Evolutionary conservation across 1,140 invertebrate species (phyloP).

Genomic region (Proales similis): DNA sequence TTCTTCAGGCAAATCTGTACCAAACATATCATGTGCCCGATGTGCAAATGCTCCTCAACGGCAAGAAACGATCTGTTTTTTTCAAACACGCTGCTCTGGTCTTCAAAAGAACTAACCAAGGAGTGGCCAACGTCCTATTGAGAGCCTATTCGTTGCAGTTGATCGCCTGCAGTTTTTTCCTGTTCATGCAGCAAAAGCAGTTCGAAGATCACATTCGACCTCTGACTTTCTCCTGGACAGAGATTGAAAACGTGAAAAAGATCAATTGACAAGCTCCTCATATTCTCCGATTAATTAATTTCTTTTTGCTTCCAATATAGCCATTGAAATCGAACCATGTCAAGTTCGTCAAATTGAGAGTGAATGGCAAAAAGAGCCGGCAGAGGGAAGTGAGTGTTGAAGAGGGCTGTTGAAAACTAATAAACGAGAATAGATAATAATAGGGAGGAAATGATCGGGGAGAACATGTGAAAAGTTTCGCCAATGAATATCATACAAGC

Average conservation of each 20-base stretch:
- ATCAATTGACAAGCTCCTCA: too few species aligned
- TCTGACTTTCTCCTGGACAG: neutral
- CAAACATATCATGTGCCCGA: slow-evolving; percentile 11
- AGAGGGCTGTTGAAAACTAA: too few species aligned
- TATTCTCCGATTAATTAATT: too few species aligned
- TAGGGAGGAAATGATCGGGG: too few species aligned
- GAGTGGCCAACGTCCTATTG: neutral
- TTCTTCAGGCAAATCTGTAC: slow-evolving; percentile 23
- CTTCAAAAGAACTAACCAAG: slow-evolving; percentile 15
- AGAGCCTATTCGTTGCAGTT: neutral
- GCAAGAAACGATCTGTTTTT: slow-evolving; percentile 4
- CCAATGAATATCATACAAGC: too few species aligned
- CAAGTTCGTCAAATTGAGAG: too few species aligned
- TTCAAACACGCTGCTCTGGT: slow-evolving; percentile 11
- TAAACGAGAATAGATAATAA: too few species aligned
- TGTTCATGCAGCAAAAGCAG: slow-evolving; percentile 30
- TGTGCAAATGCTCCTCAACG: neutral
- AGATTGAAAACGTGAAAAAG: slow-evolving; percentile 17
- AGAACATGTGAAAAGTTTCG: too few species aligned
- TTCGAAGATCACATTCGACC: slow-evolving; percentile 12
- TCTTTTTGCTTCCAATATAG: too few species aligned
- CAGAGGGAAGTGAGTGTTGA: too few species aligned
- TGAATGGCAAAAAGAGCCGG: too few species aligned
- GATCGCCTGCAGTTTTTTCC: neutral
- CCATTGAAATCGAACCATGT: too few species aligned